Evolutionary conservation across 2,113 vertebrate genomes (phyloP), one percentile per base, ranked within the genome.

Genomic region (Rhinolophus ferrumequinum): DNA sequence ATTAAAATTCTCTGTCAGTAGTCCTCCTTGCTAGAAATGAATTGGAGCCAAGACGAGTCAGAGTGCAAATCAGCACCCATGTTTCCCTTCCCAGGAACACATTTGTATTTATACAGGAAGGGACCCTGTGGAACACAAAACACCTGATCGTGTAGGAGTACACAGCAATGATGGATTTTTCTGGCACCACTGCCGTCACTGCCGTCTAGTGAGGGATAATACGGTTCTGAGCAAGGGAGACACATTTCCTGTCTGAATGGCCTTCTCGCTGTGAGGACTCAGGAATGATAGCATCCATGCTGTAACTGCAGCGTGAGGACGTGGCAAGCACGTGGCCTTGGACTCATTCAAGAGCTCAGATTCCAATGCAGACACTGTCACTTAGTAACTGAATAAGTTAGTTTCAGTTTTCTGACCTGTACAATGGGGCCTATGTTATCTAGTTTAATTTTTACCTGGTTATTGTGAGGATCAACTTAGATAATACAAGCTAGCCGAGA

Each of bases 141-240:
- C 5, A 47, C 33, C 35, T 35, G 12, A 5, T 3, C 3, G 14
- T 33, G 64, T 92, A 50, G 30, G 41, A 44, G 1, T 18, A 16
- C 72, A 44, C 1, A 8, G 6, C 28, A 22, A 8, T 6, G 64
- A 73, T 54, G 50, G 26, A 8, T 4, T 18, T 93, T 58, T 28
- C 2, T 24, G 60, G 76, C 8, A 24, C 21, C 4, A 3, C 0
- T 62, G 30, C 0, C 4, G 18, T 77, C 0, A 0, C 33, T 3
- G 5, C 0, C 2, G 19, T 15, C 30, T n/a, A 1, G 16, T 15
- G 79, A 86, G 28, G 16, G 35, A 24, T 21, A 1, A 24, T 21
- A 1, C 2, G 5, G 62, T 89, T 92, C 93, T 5, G 7, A 38
- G 24, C 38, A 35, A 52, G 79, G 54, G 88, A 82, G 79, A 89